Base-by-base conservation (phyloP, 2,797 vertebrate genomes). In the Liparis tanakae region DNA sequence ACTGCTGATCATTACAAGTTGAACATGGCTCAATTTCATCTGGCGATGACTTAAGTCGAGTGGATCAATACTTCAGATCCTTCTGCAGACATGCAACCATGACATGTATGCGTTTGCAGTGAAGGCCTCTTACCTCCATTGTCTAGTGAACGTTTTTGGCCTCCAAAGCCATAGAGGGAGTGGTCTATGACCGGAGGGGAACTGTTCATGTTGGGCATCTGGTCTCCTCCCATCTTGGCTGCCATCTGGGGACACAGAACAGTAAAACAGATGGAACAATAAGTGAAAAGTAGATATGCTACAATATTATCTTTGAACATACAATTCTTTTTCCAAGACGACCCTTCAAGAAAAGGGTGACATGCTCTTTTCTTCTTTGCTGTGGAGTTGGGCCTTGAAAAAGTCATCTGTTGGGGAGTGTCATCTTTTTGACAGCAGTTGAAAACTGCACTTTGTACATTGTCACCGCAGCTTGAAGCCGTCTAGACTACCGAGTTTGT, bases 181-280 rank as follows among this genome's bases (percentile, higher is more conserved):
- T 96, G 95, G 89, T 99, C 98, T 80, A 99, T 92, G 44, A 97
- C 96, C 0, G 97, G 95, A 79, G 97, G 94, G 54, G 97, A 96
- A 88, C 95, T 97, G 94, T 97, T 99, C 95, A 99, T 94, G 94
- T 97, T 97, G 93, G 96, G 94, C 93, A 98, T 96, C 87, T 94
- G 95, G 88, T 99, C 98, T 81, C 94, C 91, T 81, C 95, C 96
- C 91, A 99, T 98, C 93, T 99, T 99, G 92, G 96, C 97, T 93
- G 97, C 97, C 95, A 99, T 98, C 98, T 99, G 91, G 57, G 87
- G 76, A 81, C 6, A 78, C 36, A 70, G 68, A 57, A 68, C 17
- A 74, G 44, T 1, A 53, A 39, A 30, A 74, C 74, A 83, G 57
- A 71, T 54, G 64, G 54, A 79, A 74, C 34, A 57, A 64, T 51